Evolutionary conservation across 2,113 vertebrate genomes (phyloP).

Genomic region (Coptodon bakossiorum): DNA sequence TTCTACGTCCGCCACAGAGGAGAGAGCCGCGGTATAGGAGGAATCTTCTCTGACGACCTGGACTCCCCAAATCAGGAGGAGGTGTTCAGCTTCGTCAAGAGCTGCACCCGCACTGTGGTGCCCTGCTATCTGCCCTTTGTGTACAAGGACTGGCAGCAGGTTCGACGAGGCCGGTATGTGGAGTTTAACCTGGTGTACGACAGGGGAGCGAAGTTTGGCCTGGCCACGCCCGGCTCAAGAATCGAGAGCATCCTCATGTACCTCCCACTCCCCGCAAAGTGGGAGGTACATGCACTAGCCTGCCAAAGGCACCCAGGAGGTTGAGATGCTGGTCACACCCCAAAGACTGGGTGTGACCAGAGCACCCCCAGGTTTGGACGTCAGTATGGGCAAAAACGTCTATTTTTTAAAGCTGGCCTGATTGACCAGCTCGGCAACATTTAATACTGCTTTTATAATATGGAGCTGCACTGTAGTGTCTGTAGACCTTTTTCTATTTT

Average conservation of each 20-base stretch:
- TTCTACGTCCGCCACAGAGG: slow-evolving; percentile 88
- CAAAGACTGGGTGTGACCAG: slow-evolving; percentile 83
- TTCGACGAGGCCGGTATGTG: slow-evolving; percentile 91
- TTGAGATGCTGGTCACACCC: slow-evolving; percentile 85
- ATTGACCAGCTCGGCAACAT: neutral
- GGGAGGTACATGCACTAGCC: slow-evolving; percentile 94
- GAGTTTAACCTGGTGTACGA: slow-evolving; percentile 97
- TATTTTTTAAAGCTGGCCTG: neutral
- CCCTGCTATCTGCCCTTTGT: slow-evolving; percentile 94
- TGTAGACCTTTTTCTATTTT: neutral
- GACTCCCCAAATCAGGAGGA: slow-evolving; percentile 85
- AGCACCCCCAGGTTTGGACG: neutral
- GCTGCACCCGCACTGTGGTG: slow-evolving; percentile 85
- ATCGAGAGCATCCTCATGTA: slow-evolving; percentile 98
- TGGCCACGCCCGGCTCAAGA: slow-evolving; percentile 88
- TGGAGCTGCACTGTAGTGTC: neutral
- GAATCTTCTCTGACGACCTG: slow-evolving; percentile 95
- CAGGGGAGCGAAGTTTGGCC: slow-evolving; percentile 91
- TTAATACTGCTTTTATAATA: neutral
- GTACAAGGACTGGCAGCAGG: slow-evolving; percentile 89
- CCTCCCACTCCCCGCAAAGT: slow-evolving; percentile 89
- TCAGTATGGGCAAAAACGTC: neutral
- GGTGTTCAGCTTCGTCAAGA: slow-evolving; percentile 84
- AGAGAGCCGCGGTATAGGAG: slow-evolving; percentile 88
- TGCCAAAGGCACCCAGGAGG: slow-evolving; percentile 80